These are phyloP conservation scores for Xylocopa sonorina DNA, from an alignment of 1,140 invertebrate species.

Conservation along the genomic window DNA sequence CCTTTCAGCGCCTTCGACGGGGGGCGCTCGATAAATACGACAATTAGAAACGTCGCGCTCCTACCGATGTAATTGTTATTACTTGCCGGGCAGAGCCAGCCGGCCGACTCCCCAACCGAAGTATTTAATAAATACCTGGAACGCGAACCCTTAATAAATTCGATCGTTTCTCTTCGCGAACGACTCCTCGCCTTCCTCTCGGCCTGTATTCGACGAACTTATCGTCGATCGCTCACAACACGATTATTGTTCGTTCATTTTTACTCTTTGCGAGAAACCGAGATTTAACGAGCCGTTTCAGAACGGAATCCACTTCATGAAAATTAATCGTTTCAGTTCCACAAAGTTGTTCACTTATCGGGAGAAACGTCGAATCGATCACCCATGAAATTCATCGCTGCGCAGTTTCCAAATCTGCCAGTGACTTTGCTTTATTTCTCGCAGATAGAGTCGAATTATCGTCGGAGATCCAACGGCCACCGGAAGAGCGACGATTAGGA, in stretches of 20 bases:
- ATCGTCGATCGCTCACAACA: no score
- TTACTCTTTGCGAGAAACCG: no score
- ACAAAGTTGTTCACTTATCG: neutral
- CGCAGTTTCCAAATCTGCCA: constrained; percentile 25
- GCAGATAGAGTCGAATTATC: neutral
- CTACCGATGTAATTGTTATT: constrained; percentile 22
- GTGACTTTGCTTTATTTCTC: constrained; percentile 33
- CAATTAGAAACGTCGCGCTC: constrained; percentile 39
- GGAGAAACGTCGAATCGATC: constrained; percentile 25
- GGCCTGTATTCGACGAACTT: constrained; percentile 11
- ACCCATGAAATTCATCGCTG: constrained; percentile 31
- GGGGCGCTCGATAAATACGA: constrained; percentile 24
- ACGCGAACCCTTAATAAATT: constrained; percentile 10
- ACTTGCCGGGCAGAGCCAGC: no score
- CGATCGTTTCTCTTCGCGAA: neutral
- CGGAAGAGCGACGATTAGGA: constrained; percentile 42
- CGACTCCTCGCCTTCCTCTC: neutral
- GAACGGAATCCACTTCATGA: no score
- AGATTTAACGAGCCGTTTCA: no score
- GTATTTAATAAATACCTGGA: constrained; percentile 38
- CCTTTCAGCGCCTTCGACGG: constrained; percentile 5
- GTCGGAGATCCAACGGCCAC: neutral
- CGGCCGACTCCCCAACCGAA: neutral
- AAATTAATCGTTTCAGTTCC: no score
- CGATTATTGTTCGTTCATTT: no score